A percentile compares a stretch with the other conserved stretches of the same genome.
Evolutionary conservation across 2,797 vertebrate species (phyloP).

Genomic region (Gymnoscopelus microlampas): DNA sequence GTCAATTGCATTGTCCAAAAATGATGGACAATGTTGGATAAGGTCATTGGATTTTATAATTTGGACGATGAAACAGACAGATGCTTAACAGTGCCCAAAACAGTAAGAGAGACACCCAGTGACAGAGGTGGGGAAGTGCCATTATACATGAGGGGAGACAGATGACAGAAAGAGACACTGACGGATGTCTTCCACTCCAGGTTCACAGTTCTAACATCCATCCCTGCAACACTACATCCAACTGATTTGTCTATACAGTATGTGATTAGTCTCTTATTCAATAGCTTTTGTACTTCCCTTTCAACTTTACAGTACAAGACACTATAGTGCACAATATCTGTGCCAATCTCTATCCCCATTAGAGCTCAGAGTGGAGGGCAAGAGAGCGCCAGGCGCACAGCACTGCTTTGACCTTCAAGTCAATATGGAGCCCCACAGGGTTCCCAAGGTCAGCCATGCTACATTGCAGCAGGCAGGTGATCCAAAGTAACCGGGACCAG

Average conservation of each 20-base stretch:
- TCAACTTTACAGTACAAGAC: conserved; percentile 97
- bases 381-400: conserved; percentile 75
- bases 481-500: conserved; percentile 59
- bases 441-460: conserved; percentile 78
- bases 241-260: conserved; percentile 81
- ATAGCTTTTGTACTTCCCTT: conserved; percentile 92
- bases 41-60: conserved; percentile 54
- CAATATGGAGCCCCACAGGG: conserved; percentile 68
- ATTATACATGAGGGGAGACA: conserved; percentile 49
- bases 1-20: conserved; percentile 23
- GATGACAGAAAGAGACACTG: conserved; percentile 49
- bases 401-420: conserved; percentile 86
- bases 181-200: conserved; percentile 76
- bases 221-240: conserved; percentile 75
- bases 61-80: conserved; percentile 82
- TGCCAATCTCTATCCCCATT: conserved; percentile 81
- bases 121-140: conserved; percentile 25
- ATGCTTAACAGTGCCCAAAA: conserved; percentile 67
- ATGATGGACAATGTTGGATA: conserved; percentile 24
- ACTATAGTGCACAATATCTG: conserved; percentile 96
- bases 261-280: conserved; percentile 81
- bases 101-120: conserved; percentile 45
- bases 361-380: conserved; percentile 82
- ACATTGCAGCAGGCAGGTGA: conserved; percentile 78
- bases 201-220: conserved; percentile 81